Conservation (phyloP, 1,140 invertebrate species). For the Aphelinus certus region DNA sequence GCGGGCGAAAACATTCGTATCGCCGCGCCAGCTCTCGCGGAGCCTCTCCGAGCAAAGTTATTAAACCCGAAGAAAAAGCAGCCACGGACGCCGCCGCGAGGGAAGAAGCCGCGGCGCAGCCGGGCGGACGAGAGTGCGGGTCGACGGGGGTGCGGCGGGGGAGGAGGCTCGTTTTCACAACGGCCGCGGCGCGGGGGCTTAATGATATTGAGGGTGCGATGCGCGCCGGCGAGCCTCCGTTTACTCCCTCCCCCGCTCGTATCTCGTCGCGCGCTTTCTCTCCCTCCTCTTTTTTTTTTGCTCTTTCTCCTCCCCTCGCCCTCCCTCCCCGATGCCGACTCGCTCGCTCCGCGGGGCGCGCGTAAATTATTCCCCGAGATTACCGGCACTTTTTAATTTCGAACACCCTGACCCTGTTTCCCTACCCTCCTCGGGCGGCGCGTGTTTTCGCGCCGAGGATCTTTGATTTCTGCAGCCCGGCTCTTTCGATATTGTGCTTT, state of each 20-base stretch:
- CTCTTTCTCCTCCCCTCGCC: not conserved
- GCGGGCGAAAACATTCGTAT: too few relatives aligned
- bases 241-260: too few relatives aligned
- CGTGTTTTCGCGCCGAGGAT: too few relatives aligned
- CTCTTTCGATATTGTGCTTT: too few relatives aligned
- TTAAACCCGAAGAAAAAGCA: conserved; percentile 4
- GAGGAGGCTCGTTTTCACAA: conserved; percentile 1
- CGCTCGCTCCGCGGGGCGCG: not conserved
- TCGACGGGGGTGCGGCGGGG: not conserved
- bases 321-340: not conserved
- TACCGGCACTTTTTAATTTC: not conserved
- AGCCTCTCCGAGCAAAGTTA: not conserved
- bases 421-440: too few relatives aligned
- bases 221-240: not conserved
- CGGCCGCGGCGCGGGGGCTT: not conserved
- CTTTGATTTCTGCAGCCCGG: too few relatives aligned
- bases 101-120: not conserved
- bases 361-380: conserved; percentile 3
- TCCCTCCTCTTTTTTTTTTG: too few relatives aligned
- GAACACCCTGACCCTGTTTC: too few relatives aligned
- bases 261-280: too few relatives aligned
- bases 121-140: too few relatives aligned
- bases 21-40: not conserved
- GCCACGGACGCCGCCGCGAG: not conserved
- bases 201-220: conserved; percentile 31